Percentiles rank a stretch among this genome's conserved stretches.
phyloP scores from a whole-genome alignment of 2,888 invertebrate species.

The Plagodis dolabraria region DNA sequence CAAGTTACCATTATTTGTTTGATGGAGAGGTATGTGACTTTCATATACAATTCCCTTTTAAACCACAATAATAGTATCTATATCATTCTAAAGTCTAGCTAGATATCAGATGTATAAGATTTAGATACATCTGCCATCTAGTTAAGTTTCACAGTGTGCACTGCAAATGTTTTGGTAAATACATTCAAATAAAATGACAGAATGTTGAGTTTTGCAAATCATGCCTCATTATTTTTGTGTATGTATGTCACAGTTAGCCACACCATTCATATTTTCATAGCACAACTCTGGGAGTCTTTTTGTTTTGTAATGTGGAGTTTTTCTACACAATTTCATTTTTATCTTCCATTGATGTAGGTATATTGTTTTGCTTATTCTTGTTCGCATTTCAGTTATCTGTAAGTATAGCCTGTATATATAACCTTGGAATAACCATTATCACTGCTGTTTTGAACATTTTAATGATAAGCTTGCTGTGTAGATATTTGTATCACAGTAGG shows the following conservation, averaged over 20 bases:
- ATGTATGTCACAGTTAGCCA: not conserved
- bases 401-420: constrained; percentile 26
- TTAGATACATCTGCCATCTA: too few relatives aligned
- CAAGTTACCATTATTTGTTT: too few relatives aligned
- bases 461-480: constrained; percentile 23
- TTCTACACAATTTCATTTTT: too few relatives aligned
- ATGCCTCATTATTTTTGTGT: constrained; percentile 7
- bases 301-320: too few relatives aligned
- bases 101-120: too few relatives aligned
- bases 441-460: constrained; percentile 9
- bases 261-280: not conserved
- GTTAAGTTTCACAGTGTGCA: too few relatives aligned
- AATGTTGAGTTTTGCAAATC: constrained; percentile 10
- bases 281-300: not conserved
- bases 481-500: constrained; percentile 3
- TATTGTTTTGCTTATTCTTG: constrained; percentile 16
- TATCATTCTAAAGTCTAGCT: too few relatives aligned
- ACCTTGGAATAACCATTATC: constrained; percentile 31
- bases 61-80: too few relatives aligned
- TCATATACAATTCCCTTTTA: too few relatives aligned
- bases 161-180: not conserved
- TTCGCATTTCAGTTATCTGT: constrained; percentile 39
- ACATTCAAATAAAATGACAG: not conserved
- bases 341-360: not conserved
- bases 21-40: too few relatives aligned